phyloP scores from a whole-genome alignment of 37 sponge, comb jelly and placozoan species.

The Diacarnus erythraeanus region DNA sequence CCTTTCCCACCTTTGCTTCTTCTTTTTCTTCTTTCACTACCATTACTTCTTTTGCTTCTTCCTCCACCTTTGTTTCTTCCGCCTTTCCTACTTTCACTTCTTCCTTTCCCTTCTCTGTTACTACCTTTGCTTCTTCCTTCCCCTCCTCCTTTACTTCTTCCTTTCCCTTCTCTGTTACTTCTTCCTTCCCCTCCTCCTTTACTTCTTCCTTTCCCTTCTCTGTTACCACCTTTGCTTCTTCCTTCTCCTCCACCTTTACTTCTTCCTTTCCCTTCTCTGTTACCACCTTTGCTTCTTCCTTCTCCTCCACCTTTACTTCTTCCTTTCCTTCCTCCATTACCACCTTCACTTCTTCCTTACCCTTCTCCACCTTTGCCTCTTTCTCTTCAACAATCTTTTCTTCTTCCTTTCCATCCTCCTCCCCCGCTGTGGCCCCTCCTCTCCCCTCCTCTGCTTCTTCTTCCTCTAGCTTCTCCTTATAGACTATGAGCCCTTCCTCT shows the following conservation, averaged over 20 bases:
- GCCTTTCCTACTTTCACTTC: no score
- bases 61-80: no score
- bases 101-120: no score
- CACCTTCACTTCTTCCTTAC: neutral
- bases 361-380: neutral
- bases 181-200: neutral
- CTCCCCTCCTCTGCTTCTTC: neutral
- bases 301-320: no score
- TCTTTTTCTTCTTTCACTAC: neutral
- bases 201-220: neutral
- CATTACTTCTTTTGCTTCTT: no score
- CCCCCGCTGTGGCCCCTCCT: neutral
- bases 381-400: neutral
- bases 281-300: no score
- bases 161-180: neutral
- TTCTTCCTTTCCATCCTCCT: neutral
- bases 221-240: neutral
- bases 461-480: neutral
- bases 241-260: no score
- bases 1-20: neutral
- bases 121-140: no score
- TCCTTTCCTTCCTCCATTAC: no score
- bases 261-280: no score
- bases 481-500: conserved; percentile 3
- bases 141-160: neutral